phyloP scores from a whole-genome alignment of 2,797 vertebrate genomes.

The Liparis tanakae region DNA sequence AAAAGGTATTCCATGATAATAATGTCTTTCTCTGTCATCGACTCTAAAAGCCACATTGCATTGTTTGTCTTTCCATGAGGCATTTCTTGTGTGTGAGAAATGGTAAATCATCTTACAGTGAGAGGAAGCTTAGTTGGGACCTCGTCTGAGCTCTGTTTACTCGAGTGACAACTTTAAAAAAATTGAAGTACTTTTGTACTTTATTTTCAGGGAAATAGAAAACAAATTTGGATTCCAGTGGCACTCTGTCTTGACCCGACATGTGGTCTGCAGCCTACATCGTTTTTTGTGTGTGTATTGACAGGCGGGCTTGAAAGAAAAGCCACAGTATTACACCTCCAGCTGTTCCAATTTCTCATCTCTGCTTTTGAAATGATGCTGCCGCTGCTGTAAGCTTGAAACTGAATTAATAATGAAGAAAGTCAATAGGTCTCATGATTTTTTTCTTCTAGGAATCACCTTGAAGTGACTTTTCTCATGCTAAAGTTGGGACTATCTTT shows the following conservation, averaged over 20 bases:
- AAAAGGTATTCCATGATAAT: conserved; percentile 38
- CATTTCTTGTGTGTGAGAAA: conserved; percentile 8
- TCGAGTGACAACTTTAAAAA: conserved; percentile 24
- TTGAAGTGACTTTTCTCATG: conserved; percentile 82
- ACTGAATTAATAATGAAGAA: conserved; percentile 87
- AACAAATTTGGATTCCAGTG: conserved; percentile 43
- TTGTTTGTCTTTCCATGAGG: conserved; percentile 17
- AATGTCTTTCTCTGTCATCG: conserved; percentile 25
- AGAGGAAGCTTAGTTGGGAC: conserved; percentile 2
- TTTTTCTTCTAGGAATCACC: conserved; percentile 82
- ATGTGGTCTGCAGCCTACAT: conserved; percentile 67
- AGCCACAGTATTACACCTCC: conserved; percentile 78
- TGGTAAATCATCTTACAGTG: conserved; percentile 12
- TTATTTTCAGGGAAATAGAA: conserved; percentile 28
- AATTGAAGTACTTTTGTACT: conserved; percentile 19
- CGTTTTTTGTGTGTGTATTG: conserved; percentile 68
- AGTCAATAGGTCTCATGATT: conserved; percentile 80
- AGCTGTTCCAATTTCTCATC: conserved; percentile 82
- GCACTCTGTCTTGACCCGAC: conserved; percentile 47
- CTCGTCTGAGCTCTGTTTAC: conserved; percentile 10
- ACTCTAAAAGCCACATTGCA: conserved; percentile 19
- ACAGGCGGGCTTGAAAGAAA: conserved; percentile 68
- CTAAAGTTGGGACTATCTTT: conserved; percentile 20
- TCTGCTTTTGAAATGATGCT: conserved; percentile 79
- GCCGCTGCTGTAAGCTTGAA: conserved; percentile 79